Base-by-base conservation (phyloP, 1,140 invertebrate genomes). In the Drosophila oshimai region DNA sequence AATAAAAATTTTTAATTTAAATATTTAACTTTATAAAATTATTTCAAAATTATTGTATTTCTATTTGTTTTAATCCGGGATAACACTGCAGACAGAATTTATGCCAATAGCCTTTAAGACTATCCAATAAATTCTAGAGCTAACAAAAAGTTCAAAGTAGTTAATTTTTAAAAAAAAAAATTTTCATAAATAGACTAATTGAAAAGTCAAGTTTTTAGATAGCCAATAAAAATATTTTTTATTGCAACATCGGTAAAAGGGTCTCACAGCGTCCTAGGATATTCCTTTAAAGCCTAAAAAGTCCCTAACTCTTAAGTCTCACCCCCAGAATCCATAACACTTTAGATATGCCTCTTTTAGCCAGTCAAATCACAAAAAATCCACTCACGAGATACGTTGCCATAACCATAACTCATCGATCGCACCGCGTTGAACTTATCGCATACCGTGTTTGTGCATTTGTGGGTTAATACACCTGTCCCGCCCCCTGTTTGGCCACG, bases 381-480 rank as follows among this genome's bases (percentile, higher is more conserved):
- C 41, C 53, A 46, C 41, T 46, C 42, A 24, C 42, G 29, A 39
- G 46, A 65, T 50, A 26, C 36, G 42, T 6, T 26, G 12, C 51
- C 65, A 70, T 70, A 57, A 70, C 53, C 67, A 70, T 70, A 69
- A 70, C 62, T 67, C 62, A 67, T 67, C 20, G 60, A 67, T 41
- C 44, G 58, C 62, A 39, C 60, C 44, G 37, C 61, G 42, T 24
- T 29, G 17, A 58, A 55, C 39, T 26, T 61, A 64, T 46, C 31
- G 57, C 39, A 29, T 26, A 12, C 12, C 17, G n/a, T n/a, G n/a
- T n/a, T n/a, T 22, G 12, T 51, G 47, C 47, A 26, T 46, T 60
- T 61, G 41, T 45, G 54, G 39, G 61, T 22, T 29, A 62, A 42
- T 71, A 64, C 81, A 80, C 80, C 80, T 75, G 75, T 37, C 26